Evolutionary conservation across 2,888 invertebrate species (phyloP), one percentile per base, ranked within the genome.

Genomic region (Orthosia cruda): DNA sequence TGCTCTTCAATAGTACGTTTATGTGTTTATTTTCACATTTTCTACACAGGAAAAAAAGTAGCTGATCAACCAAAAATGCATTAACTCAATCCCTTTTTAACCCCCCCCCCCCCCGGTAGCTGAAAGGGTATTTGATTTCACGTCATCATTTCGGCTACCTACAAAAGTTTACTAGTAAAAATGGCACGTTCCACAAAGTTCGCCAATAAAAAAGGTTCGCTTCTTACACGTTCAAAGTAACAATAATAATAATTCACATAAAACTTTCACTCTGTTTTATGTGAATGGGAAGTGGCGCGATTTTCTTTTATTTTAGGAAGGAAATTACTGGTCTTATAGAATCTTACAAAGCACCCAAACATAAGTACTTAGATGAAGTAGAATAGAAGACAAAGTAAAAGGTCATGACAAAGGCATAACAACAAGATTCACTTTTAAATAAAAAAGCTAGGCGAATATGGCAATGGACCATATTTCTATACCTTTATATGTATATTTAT

Each of bases 211-310:
- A 79, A 77, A 63, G 73, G 81, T 81, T 32, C 81, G 32, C 52
- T 77, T 55, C 68, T 47, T 20, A 81, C 67, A 67, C 61, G 73
- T 77, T 77, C 81, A 55, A 49, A 69, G 73, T 52, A 66, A 77
- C 73, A 81, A 73, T 81, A 81, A 68, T 64, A 77, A 81, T 81
- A 81, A 73, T 69, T 81, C 81, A 81, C 69, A 66, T 59, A 18
- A 73, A 81, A 81, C 77, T 81, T 81, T 58, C 55, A 18, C 58
- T 58, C 16, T 57, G 69, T 50, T 69, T 77, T 69, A 63, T 58
- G 57, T 23, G 58, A 73, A 66, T 58, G 62, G 72, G 58, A 80
- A 67, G 13, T 58, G 58, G 45, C 16, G 15, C 63, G 16, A 68
- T 61, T 76, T 54, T 59, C 55, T 68, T 81, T 81, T 81, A 81